phyloP scores from a whole-genome alignment of 2,797 vertebrate species.

The Gastrophryne carolinensis region DNA sequence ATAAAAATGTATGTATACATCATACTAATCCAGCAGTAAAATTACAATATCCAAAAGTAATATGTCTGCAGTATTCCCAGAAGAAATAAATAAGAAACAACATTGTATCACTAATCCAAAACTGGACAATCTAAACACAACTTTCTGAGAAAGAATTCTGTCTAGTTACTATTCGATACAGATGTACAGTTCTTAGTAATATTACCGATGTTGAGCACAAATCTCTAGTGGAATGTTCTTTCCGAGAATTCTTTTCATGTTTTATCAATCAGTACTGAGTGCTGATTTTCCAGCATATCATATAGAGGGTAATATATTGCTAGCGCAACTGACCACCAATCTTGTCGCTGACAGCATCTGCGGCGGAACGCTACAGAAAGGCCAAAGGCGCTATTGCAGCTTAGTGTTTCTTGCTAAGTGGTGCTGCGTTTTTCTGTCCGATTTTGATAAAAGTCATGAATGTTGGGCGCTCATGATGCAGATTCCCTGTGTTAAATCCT shows the following conservation, averaged over 20 bases:
- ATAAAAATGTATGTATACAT: neutral
- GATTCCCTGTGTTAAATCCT: too few species aligned
- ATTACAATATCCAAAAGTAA: neutral
- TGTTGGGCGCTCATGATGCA: too few species aligned
- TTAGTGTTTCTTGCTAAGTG: too few species aligned
- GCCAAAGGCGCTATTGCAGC: too few species aligned
- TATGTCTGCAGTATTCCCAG: neutral
- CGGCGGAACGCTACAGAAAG: too few species aligned
- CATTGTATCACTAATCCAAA: neutral
- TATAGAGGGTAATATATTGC: too few species aligned
- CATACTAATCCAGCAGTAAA: neutral
- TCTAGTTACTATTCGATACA: neutral
- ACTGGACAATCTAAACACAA: neutral
- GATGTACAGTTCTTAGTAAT: neutral
- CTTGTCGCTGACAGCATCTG: too few species aligned
- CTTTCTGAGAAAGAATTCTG: neutral
- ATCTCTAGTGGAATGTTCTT: constrained; percentile 6
- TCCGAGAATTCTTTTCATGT: constrained; percentile 8
- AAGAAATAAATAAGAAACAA: neutral
- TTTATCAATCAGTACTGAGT: neutral
- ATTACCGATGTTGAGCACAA: neutral
- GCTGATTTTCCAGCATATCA: neutral
- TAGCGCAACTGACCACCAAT: too few species aligned
- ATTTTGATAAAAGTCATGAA: too few species aligned
- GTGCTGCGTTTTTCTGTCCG: too few species aligned